phyloP scores from a whole-genome alignment of 2,113 vertebrate genomes.

The Xyliphius kryptos region DNA sequence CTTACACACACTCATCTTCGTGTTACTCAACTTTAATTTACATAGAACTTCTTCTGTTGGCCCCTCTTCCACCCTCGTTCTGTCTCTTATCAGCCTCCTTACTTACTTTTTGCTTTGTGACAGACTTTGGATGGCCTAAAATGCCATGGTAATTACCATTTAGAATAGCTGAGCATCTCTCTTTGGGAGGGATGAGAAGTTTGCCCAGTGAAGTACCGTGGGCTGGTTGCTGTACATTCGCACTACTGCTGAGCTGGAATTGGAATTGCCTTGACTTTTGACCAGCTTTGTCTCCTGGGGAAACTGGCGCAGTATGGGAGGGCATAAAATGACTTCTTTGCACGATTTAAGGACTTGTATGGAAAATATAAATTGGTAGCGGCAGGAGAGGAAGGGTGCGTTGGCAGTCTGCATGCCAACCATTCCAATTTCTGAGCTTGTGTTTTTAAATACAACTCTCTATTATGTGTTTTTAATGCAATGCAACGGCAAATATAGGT shows the following conservation, averaged over 20 bases:
- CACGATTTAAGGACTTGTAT: conserved; percentile 62
- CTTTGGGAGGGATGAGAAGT: conserved; percentile 53
- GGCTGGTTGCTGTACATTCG: conserved; percentile 57
- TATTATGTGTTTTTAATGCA: conserved; percentile 54
- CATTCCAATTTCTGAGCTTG: conserved; percentile 61
- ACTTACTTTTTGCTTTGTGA: conserved; percentile 34
- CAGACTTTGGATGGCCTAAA: conserved; percentile 11
- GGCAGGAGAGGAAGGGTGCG: conserved; percentile 51
- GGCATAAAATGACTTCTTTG: conserved; percentile 59
- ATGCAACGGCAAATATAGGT: conserved; percentile 32
- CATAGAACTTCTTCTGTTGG: conserved; percentile 19
- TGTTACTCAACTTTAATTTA: conserved; percentile 30
- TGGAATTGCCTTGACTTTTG: conserved; percentile 73
- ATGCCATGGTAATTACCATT: conserved; percentile 69
- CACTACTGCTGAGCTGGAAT: conserved; percentile 52
- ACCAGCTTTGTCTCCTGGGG: conserved; percentile 59
- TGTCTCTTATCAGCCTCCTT: conserved; percentile 24
- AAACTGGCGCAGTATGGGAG: conserved; percentile 43
- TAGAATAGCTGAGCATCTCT: conserved; percentile 67
- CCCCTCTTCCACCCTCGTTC: conserved; percentile 35
- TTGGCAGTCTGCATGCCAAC: conserved; percentile 57
- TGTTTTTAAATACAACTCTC: conserved; percentile 49
- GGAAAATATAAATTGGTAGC: conserved; percentile 71
- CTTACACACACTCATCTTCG: conserved; percentile 11
- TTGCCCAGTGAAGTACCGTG: conserved; percentile 57